phyloP scores from a whole-genome alignment of 2,797 vertebrate species.

The Lepilemur ruficaudatus region DNA sequence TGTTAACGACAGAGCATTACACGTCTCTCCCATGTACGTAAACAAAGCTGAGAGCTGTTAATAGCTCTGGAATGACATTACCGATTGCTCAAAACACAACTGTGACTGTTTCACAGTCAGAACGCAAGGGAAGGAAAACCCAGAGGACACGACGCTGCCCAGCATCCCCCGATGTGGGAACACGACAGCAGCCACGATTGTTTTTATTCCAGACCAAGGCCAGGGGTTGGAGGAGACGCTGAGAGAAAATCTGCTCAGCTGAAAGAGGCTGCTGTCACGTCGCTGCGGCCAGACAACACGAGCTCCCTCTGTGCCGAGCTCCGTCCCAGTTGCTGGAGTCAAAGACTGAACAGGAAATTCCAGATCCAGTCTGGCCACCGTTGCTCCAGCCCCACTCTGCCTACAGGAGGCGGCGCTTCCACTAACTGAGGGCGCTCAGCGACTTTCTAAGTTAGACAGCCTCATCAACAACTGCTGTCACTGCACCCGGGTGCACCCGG shows the following conservation, averaged over 20 bases:
- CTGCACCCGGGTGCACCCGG: no score
- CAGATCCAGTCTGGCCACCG: accelerated
- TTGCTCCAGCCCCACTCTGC: background rate
- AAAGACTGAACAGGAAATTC: background rate
- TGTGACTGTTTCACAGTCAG: background rate
- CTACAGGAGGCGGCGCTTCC: background rate
- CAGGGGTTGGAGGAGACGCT: background rate
- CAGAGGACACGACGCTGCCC: accelerated
- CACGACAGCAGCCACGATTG: accelerated
- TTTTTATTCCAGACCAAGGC: background rate
- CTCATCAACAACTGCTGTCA: accelerated
- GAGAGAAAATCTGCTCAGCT: background rate
- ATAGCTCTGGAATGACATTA: background rate
- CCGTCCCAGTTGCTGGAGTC: background rate
- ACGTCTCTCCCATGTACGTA: background rate
- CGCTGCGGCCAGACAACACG: background rate
- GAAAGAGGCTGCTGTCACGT: background rate
- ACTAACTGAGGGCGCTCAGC: accelerated
- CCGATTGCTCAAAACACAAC: background rate
- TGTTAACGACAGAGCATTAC: accelerated
- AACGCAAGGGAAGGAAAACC: background rate
- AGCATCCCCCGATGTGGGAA: background rate
- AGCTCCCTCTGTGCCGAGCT: background rate
- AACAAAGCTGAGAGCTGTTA: background rate
- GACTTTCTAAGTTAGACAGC: background rate